Base-by-base conservation (phyloP, 1,140 invertebrate genomes). In the Drosophila tropicalis region DNA sequence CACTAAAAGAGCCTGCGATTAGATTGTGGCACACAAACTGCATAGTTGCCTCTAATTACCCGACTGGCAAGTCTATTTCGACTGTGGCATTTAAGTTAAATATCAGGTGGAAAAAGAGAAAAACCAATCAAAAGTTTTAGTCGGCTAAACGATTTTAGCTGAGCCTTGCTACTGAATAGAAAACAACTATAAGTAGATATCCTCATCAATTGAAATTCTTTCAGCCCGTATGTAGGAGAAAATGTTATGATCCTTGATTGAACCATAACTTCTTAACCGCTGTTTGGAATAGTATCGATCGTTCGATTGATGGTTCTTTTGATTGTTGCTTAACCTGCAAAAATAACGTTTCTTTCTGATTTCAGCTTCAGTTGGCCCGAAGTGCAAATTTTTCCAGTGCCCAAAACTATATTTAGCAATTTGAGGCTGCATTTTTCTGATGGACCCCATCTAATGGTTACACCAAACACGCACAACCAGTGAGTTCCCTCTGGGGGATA, bases 1-100 rank as follows among this genome's bases (percentile, higher is more conserved):
- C 76, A 76, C 83, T 73, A 80, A 83, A 87, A 76, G 75, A 77
- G 70, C 60, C 39, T 58, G 34, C 61, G 82, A 87, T 86, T 86
- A 86, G 82, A 87, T 86, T 86, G 75, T 67, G 67, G 70, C 29
- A 29, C 29, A 29, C 29, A 29, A 29, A 29, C 29, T 29, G 29
- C 29, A 29, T 29, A 29, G 29, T 29, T 29, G 29, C 67, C 84
- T 89, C 87, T 51, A 51, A 87, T 87, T 89, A 83, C 67, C 67
- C 32, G 39, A 67, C 63, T 54, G 66, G 62, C n/a, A 47, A 39
- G 36, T 54, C 29, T 36, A n/a, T 12, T 10, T 29, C 29, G 15
- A 15, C n/a, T 29, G 12, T 41, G 15, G 58, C 36, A 40, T 6
- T 17, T 47, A 47, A 34, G 29, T 34, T 6, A 51, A 54, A 25